Evolutionary conservation across 2,113 vertebrate species (phyloP).

Genomic region (Anarrhichthys ocellatus): DNA sequence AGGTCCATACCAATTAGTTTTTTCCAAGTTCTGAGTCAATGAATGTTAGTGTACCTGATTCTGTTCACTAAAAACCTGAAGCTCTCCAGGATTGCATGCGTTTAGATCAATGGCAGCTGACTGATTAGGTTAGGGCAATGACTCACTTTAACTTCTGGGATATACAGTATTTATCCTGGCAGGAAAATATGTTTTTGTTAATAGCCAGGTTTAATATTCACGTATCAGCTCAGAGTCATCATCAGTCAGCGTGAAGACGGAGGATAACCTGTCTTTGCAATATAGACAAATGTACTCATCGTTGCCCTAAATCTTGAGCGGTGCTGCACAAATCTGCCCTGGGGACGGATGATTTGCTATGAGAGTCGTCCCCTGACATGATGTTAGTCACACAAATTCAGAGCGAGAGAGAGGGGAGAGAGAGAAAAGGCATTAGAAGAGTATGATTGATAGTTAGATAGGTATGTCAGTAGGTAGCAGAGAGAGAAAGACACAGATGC

Average conservation of each 20-base stretch:
- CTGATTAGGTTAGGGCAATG: constrained; percentile 28
- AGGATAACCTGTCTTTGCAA: constrained; percentile 40
- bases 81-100: constrained; percentile 25
- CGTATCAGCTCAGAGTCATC: constrained; percentile 15
- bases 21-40: constrained; percentile 46
- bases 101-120: constrained; percentile 48
- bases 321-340: constrained; percentile 50
- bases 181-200: constrained; percentile 35
- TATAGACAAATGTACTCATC: constrained; percentile 56
- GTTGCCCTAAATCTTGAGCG: constrained; percentile 50
- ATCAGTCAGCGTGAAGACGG: constrained; percentile 29
- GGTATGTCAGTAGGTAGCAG: not conserved
- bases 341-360: constrained; percentile 49
- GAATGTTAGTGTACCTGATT: constrained; percentile 15
- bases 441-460: constrained; percentile 14
- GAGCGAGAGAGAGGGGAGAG: not conserved
- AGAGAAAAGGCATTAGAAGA: constrained; percentile 22
- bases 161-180: constrained; percentile 27
- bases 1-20: constrained; percentile 49
- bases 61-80: constrained; percentile 34
- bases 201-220: constrained; percentile 39
- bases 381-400: constrained; percentile 50
- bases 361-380: constrained; percentile 42
- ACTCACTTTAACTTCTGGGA: constrained; percentile 18
- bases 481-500: constrained; percentile 3